Base-by-base conservation (phyloP, 2,797 vertebrate genomes). In the Cyprinodon diabolis region DNA sequence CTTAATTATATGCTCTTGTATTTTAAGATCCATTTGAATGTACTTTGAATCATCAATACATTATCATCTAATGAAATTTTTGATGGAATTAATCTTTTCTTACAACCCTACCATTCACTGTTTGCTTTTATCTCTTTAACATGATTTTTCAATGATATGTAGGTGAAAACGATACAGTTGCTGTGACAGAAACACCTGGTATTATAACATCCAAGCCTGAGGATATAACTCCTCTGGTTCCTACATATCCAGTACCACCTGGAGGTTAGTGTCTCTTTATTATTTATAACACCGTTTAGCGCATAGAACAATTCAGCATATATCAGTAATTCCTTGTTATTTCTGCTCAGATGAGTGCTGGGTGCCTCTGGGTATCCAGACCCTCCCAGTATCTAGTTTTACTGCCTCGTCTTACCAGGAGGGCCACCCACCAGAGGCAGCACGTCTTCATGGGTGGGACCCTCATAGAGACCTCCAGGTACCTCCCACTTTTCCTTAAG, bases 321-420 rank as follows among this genome's bases (percentile, higher is more conserved):
- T 25, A 8, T 21, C 6, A 21, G 51, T n/a, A 4, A 17, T 49
- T 52, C 1, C 3, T 4, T 60, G 7, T 47, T 5, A 30, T 30
- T 48, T 66, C 3, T 90, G 1, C 72, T 70, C 77, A 98, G 97
- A 95, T 51, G 91, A 95, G 55, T 97, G 97, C 86, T 96, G 95
- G 89, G 86, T 87, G 51, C 95, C 95, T 4, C 85, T 98, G 78
- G 95, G 94, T 37, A 86, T 96, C 55, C 90, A 93, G 68, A 79
- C 60, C 30, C 92, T 96, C 21, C 96, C 95, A 0, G 55, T 69
- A 21, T 85, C 90, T 57, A 95, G 95, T 75, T 96, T 96, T 78
- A 87, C 63, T 1, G 91, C 94, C 11, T 95, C 95, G 0, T 93
- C 95, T 0, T 89, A 93, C 48, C 94, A 92, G 78, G 66, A 43